Evolutionary conservation across 1,140 invertebrate genomes (phyloP).

Genomic region (Lutraria rhynchaena): DNA sequence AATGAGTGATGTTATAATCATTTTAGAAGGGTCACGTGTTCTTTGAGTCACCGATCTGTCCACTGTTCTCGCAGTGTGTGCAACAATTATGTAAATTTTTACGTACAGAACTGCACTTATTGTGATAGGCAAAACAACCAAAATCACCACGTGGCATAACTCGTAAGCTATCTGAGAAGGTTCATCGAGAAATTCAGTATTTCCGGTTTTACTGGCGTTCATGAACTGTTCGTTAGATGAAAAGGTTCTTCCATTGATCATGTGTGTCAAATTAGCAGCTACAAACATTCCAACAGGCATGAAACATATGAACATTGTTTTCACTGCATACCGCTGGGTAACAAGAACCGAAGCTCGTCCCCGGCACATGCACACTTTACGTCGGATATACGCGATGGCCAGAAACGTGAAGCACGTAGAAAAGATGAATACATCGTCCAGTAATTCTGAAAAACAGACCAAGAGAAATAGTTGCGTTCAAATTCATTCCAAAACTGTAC

Average conservation of each 20-base stretch:
- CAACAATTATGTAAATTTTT: constrained; percentile 11
- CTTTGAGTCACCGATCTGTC: constrained; percentile 7
- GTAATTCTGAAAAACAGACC: constrained; percentile 13
- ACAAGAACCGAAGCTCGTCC: constrained; percentile 24
- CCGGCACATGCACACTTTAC: constrained; percentile 25
- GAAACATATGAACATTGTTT: background rate
- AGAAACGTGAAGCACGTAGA: constrained; percentile 25
- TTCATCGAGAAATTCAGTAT: background rate
- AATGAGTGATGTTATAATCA: constrained; percentile 16
- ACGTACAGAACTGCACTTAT: constrained; percentile 3
- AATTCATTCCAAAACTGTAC: no score
- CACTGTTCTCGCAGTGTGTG: constrained; percentile 7
- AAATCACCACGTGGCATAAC: background rate
- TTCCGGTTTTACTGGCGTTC: background rate
- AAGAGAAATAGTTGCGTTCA: no score
- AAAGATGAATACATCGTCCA: constrained; percentile 1
- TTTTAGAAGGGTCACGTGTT: constrained; percentile 17
- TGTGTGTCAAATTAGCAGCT: background rate
- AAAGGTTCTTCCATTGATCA: background rate
- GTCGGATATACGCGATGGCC: constrained; percentile 28
- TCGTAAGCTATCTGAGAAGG: background rate
- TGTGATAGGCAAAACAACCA: background rate
- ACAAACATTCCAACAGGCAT: constrained; percentile 19
- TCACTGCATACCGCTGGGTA: constrained; percentile 5
- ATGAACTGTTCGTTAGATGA: background rate